Evolutionary conservation across 2,113 vertebrate genomes (phyloP), one percentile per base, ranked within the genome.

Genomic region (Pseudolaguvia tuberculata): DNA sequence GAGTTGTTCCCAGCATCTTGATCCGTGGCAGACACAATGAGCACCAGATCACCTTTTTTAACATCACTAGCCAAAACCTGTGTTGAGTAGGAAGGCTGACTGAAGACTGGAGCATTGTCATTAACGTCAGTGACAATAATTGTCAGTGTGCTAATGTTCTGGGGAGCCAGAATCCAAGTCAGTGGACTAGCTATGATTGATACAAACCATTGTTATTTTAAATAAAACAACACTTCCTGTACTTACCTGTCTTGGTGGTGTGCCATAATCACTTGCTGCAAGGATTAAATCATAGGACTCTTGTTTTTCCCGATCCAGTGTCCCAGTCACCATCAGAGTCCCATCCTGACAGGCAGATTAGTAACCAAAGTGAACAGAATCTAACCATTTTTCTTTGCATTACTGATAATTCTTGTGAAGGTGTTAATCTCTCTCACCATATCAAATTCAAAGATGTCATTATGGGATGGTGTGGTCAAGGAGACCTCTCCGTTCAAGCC

Each of bases 291-390:
- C 84, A 4, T 92, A 86, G 0, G 66, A 68, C 0, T 90, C 90
- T 70, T 77, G 89, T 0, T 14, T 76, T 80, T 94, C 92, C 59
- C 92, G 86, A 78, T 93, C 92, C 48, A 94, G 68, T 5, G 76
- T 18, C 2, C 84, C 82, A 0, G 84, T 80, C 50, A 77, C 84
- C 66, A 85, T 68, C 74, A 94, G 20, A 0, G 14, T 91, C 73
- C 92, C 91, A 29, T 93, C 85, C 93, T 94, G 75, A 42, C 82
- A 80, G 31, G 78, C 47, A 71, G 51, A 57, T 62, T 18, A 7
- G 3, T 77, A 74, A 10, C 20, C 0, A 3, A 67, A 71, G 20
- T 55, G 21, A 15, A 55, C 20, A 23, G 20, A 42, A 62, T n/a
- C 10, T 62, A 42, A 39, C 35, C 10, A 12, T 35, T 59, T n/a